Evolutionary conservation across 2,888 invertebrate genomes (phyloP), one percentile per base, ranked within the genome.

Genomic region (Shargacucullia verbasci): DNA sequence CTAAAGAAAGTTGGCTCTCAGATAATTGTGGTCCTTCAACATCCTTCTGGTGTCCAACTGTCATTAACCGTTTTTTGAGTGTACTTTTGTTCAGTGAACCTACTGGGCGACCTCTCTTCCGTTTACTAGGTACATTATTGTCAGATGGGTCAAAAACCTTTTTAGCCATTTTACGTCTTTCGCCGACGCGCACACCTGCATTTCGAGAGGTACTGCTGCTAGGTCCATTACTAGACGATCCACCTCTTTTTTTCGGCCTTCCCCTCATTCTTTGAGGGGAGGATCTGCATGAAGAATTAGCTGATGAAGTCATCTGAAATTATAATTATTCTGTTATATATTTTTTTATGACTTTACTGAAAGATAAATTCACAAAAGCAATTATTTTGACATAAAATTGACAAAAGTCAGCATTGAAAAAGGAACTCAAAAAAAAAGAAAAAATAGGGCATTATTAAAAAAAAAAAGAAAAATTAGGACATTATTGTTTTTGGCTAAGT

Each of bases 91-190:
- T 95, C 10, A 95, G 86, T 11, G 95, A 95, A 4, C 95, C 96
- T 2, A 95, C 91, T 10, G 96, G 96, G 44, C 96, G 94, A 0
- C 96, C 96, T 59, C 96, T 91, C 87, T 96, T 96, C 41, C 96
- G 91, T 80, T 96, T 95, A 72, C 95, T 95, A 9, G 97, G 97
- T 34, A 97, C 90, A 86, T 97, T 97, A 71, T 96, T 96, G 78
- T 97, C 97, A 0, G 97, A 97, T 2, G 98, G 98, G 88, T 98
- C 97, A 82, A 97, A 98, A 0, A 98, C 97, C 83, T 97, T 97
- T 82, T 97, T 97, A 0, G 97, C 97, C 94, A 97, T 96, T 95
- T 96, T 95, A 50, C 95, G 88, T 65, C 95, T 86, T 74, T 95
- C 95, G 8, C 95, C 95, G 14, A 95, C 95, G 33, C 95, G 89